These are phyloP conservation scores for Cheumatopsyche charites DNA, from an alignment of 1,140 invertebrate genomes.

Conservation along the genomic window DNA sequence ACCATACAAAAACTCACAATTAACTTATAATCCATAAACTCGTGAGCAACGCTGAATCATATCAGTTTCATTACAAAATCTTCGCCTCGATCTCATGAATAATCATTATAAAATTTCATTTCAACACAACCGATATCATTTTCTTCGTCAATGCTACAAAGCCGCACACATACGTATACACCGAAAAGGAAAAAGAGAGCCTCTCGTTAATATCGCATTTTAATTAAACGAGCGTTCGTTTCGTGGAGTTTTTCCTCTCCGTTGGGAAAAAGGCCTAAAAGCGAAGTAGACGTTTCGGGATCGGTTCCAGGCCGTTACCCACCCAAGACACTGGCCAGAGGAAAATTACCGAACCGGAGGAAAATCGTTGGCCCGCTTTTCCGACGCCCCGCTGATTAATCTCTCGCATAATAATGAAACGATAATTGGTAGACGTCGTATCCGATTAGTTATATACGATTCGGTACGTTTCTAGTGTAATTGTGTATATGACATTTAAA, in stretches of 20 bases:
- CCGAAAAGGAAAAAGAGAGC: background rate
- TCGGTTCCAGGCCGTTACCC: conserved; percentile 15
- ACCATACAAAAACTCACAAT: no score
- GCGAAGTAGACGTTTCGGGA: background rate
- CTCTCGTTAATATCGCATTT: conserved; percentile 21
- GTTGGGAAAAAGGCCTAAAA: background rate
- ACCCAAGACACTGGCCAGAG: conserved; percentile 7
- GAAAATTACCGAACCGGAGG: background rate
- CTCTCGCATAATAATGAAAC: background rate
- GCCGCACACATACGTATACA: no score
- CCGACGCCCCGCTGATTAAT: background rate
- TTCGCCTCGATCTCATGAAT: no score
- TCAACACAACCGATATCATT: no score
- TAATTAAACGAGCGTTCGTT: conserved; percentile 19
- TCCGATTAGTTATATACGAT: background rate
- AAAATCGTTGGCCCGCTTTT: background rate
- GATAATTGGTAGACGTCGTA: background rate
- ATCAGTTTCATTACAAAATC: no score
- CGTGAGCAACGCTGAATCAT: no score
- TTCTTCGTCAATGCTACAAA: no score
- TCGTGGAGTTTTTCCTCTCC: background rate
- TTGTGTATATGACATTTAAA: no score
- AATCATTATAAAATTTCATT: no score
- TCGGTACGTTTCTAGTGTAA: no score
- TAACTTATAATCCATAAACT: no score